A percentile compares a stretch with the other conserved stretches of the same genome.
Evolutionary conservation across 2,113 vertebrate species (phyloP).

Genomic region (Phyllostomus hastatus): DNA sequence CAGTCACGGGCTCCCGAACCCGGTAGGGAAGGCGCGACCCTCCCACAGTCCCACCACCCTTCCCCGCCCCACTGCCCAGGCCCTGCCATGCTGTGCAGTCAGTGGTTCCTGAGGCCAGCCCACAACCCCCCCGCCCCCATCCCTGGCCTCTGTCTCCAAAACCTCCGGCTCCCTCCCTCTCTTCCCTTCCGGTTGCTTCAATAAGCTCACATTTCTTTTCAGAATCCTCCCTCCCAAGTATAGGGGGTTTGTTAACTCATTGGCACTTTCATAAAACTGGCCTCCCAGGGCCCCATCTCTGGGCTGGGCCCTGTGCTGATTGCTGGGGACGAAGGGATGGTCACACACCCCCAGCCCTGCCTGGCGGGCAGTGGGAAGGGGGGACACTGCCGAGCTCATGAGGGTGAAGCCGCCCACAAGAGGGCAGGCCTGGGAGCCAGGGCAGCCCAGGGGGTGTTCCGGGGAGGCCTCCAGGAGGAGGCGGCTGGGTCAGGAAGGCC

Average conservation of each 20-base stretch:
- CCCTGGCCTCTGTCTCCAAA: not conserved
- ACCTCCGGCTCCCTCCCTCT: not conserved
- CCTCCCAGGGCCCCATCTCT: not conserved
- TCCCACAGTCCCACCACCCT: accelerated
- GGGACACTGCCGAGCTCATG: accelerated
- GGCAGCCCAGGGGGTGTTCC: not conserved
- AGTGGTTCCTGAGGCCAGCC: not conserved
- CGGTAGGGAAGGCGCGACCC: accelerated
- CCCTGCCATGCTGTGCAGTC: not conserved
- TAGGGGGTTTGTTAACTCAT: not conserved
- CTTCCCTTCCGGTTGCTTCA: not conserved
- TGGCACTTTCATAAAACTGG: not conserved
- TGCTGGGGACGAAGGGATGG: not conserved
- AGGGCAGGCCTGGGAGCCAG: not conserved
- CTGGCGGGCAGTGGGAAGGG: too few relatives aligned
- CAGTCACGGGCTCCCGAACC: not conserved
- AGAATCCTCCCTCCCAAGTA: not conserved
- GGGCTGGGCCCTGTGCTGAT: not conserved
- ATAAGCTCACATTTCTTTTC: not conserved
- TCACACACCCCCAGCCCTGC: not conserved
- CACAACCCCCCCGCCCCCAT: not conserved
- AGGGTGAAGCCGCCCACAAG: not conserved
- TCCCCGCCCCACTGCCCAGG: accelerated
- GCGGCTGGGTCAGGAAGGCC: not conserved
- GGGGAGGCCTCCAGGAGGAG: not conserved